Evolutionary conservation across 2,113 vertebrate species (phyloP).

Genomic region (Naja naja): DNA sequence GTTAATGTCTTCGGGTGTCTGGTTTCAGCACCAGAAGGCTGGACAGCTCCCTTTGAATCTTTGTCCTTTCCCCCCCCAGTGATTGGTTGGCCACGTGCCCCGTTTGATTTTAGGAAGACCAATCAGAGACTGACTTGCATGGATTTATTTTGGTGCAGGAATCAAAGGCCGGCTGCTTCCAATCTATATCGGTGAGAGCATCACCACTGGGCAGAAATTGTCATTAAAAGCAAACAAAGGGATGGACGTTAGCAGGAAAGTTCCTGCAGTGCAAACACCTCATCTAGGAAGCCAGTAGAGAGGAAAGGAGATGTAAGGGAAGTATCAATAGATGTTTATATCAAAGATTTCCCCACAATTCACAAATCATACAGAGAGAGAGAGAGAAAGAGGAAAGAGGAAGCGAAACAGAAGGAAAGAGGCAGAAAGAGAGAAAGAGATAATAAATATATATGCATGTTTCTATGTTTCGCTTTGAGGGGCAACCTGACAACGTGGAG

Average conservation of each 20-base stretch:
- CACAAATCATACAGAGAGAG: background rate
- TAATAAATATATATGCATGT: background rate
- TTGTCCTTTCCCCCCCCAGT: no score
- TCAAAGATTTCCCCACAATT: background rate
- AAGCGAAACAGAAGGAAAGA: no score
- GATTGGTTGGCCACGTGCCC: no score
- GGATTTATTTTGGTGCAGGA: background rate
- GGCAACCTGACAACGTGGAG: accelerated
- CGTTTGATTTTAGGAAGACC: background rate
- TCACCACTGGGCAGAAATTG: background rate
- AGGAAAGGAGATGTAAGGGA: background rate
- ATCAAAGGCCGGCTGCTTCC: no score
- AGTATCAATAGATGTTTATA: no score
- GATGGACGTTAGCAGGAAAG: background rate
- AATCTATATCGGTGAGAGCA: background rate
- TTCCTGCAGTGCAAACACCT: background rate
- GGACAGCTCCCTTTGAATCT: no score
- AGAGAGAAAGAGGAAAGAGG: no score
- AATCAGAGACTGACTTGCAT: no score
- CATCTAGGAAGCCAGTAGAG: background rate
- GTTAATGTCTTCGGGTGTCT: no score
- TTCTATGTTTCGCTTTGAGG: no score
- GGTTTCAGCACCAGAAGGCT: no score
- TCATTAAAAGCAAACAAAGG: background rate
- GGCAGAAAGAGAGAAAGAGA: background rate